These are phyloP conservation scores for Denticeps clupeoides DNA, from an alignment of 2,797 vertebrate genomes.

Conservation along the genomic window DNA sequence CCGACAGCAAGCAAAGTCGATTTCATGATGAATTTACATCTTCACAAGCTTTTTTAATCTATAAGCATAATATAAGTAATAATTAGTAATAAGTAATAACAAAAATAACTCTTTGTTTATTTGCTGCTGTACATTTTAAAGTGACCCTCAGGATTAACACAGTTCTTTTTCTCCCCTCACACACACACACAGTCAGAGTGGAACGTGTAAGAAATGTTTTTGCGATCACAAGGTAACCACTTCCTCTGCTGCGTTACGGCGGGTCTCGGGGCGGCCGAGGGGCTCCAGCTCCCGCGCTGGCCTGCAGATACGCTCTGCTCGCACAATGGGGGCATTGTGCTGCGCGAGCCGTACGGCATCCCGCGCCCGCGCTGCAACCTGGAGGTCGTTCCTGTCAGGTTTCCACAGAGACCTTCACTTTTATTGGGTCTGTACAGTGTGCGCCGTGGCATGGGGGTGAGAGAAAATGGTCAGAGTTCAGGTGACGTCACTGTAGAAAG, in stretches of 20 bases:
- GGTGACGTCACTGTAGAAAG: too few species aligned
- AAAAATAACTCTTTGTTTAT: too few species aligned
- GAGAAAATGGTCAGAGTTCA: too few species aligned
- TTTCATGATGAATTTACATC: slow-evolving; percentile 50
- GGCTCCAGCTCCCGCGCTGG: slow-evolving; percentile 42
- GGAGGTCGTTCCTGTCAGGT: slow-evolving; percentile 24
- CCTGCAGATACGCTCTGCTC: slow-evolving; percentile 35
- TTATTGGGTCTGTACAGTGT: too few species aligned
- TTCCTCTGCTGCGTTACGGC: slow-evolving; percentile 43
- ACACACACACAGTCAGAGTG: slow-evolving; percentile 4
- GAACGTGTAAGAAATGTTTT: slow-evolving; percentile 40
- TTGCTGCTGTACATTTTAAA: too few species aligned
- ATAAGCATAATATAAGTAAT: too few species aligned
- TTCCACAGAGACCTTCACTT: too few species aligned
- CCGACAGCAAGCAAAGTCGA: too few species aligned
- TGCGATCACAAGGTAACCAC: slow-evolving; percentile 45
- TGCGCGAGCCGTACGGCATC: slow-evolving; percentile 25
- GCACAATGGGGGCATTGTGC: slow-evolving; percentile 60
- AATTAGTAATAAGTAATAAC: too few species aligned
- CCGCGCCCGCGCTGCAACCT: slow-evolving; percentile 32
- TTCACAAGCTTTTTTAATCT: too few species aligned
- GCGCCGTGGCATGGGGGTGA: too few species aligned
- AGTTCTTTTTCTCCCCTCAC: slow-evolving; percentile 4
- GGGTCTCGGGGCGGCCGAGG: slow-evolving; percentile 42
- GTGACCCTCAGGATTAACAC: too few species aligned